Conservation (phyloP, 2,113 vertebrate genomes). For the Tyrannus savana region DNA sequence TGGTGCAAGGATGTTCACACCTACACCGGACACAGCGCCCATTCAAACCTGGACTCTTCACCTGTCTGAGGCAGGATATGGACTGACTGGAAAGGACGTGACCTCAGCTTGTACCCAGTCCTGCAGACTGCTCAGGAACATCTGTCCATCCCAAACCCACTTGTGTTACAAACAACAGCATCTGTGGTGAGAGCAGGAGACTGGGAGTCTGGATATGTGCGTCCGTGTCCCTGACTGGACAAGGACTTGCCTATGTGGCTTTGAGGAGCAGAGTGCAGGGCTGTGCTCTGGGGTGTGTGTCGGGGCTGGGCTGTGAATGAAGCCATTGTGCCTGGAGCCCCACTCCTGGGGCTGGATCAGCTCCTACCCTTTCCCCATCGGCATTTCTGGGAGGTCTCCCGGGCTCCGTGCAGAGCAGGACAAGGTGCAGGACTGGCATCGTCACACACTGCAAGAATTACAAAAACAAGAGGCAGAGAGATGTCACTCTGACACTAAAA, state of each 20-base stretch:
- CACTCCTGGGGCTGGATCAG: background rate
- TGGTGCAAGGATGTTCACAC: background rate
- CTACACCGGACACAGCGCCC: fast-evolving
- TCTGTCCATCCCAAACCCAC: background rate
- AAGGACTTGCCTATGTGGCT: conserved; percentile 3
- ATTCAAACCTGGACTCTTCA: background rate
- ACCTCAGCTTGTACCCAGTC: background rate
- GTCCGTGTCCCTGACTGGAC: background rate
- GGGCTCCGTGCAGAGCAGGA: background rate
- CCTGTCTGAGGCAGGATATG: background rate
- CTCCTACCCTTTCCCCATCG: background rate
- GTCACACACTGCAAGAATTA: fast-evolving
- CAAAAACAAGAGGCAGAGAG: background rate
- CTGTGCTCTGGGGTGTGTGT: background rate
- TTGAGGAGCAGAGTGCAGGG: background rate
- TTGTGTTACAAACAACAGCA: background rate
- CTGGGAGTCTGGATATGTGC: background rate
- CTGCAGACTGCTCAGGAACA: background rate
- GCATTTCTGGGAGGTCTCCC: background rate
- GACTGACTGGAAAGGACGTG: fast-evolving
- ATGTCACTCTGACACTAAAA: background rate
- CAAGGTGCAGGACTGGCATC: background rate
- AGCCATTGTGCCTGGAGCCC: background rate
- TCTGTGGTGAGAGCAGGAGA: conserved; percentile 30
- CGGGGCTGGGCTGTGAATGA: background rate